These are phyloP conservation scores for Cirrhinus mrigala DNA, from an alignment of 2,797 vertebrate species.

Conservation along the genomic window DNA sequence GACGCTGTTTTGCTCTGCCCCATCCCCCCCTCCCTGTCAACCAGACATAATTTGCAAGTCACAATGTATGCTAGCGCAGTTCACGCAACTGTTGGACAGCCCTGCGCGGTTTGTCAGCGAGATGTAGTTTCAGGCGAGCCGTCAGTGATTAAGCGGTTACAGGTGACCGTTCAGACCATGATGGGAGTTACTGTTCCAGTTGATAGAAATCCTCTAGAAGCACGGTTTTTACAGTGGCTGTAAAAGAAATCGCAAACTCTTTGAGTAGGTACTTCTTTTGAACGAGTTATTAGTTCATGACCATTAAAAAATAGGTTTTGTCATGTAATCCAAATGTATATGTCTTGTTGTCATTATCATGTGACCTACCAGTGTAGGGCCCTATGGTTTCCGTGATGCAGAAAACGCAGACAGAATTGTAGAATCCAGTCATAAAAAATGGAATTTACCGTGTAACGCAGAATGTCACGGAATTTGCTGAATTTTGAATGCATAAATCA, in stretches of 20 bases:
- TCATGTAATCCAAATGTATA: background rate
- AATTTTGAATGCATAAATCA: too few species aligned
- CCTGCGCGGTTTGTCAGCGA: conserved; percentile 13
- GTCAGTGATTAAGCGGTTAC: background rate
- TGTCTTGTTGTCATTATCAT: background rate
- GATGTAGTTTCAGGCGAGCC: conserved; percentile 20
- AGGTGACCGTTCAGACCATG: conserved; percentile 7
- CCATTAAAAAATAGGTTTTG: background rate
- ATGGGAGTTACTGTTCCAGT: background rate
- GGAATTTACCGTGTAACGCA: too few species aligned
- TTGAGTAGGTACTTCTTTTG: background rate
- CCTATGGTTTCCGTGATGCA: too few species aligned
- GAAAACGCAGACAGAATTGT: too few species aligned
- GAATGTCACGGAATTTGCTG: too few species aligned
- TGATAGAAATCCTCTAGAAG: conserved; percentile 21
- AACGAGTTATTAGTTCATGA: background rate
- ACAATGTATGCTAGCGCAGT: background rate
- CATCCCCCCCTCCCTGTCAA: conserved; percentile 35
- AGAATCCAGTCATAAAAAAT: too few species aligned
- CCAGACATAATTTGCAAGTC: conserved; percentile 49
- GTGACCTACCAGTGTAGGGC: background rate
- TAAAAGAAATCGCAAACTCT: background rate
- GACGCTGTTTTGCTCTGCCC: conserved; percentile 53
- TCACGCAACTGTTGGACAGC: conserved; percentile 2
- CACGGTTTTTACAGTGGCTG: background rate